Conservation (phyloP, 2,113 vertebrate species). For the Mus musculus region DNA sequence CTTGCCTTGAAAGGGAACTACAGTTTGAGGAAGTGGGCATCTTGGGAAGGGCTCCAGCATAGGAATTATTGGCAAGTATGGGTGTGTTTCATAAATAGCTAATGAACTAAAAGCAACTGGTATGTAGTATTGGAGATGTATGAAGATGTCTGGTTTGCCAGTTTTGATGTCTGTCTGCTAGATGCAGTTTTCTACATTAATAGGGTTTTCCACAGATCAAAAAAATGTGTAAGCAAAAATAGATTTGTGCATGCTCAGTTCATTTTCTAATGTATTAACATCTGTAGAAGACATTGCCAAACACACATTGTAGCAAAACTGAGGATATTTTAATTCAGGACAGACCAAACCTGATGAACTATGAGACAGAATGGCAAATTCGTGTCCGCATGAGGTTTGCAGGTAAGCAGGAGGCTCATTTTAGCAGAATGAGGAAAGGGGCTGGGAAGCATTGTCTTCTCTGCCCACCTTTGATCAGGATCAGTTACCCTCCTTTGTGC, state of each 20-base stretch:
- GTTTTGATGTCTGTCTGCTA: background rate
- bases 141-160: background rate
- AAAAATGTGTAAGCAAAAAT: background rate
- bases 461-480: background rate
- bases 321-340: background rate
- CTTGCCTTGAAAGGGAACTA: background rate
- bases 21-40: background rate
- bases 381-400: background rate
- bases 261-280: background rate
- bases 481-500: background rate
- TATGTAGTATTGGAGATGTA: background rate
- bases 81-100: background rate
- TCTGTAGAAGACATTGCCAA: background rate
- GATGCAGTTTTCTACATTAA: background rate
- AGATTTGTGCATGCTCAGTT: background rate
- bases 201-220: background rate
- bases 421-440: background rate
- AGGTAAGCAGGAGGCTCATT: background rate
- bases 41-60: background rate
- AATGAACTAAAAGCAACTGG: background rate
- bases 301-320: background rate
- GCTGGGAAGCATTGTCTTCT: background rate
- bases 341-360: background rate
- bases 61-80: background rate
- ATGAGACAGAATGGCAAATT: background rate